Percentiles rank a stretch among this genome's conserved stretches.
These are phyloP conservation scores for Cosmorhoe ocellata DNA, from an alignment of 2,888 invertebrate genomes.

Conservation along the genomic window DNA sequence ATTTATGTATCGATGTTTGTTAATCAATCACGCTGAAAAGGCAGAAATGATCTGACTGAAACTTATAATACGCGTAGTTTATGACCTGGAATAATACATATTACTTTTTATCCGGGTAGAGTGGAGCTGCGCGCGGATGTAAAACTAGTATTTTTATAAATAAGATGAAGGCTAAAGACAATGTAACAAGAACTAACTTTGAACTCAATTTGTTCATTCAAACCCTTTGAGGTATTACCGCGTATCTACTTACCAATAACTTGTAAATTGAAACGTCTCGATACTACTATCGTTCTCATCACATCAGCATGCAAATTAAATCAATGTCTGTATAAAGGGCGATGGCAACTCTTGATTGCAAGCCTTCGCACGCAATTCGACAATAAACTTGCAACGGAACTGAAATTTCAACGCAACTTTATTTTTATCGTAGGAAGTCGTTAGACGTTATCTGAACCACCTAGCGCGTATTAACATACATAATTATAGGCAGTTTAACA, in stretches of 20 bases:
- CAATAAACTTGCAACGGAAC: conserved; percentile 80
- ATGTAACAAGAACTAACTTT: too few relatives aligned
- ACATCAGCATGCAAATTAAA: conserved; percentile 72
- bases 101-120: too few relatives aligned
- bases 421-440: conserved; percentile 81
- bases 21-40: too few relatives aligned
- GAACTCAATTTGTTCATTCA: conserved; percentile 11
- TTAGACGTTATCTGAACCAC: conserved; percentile 79
- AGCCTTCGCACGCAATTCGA: conserved; percentile 70
- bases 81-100: too few relatives aligned
- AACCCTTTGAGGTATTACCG: conserved; percentile 25
- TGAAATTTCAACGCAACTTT: conserved; percentile 81
- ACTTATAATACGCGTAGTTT: too few relatives aligned
- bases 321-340: conserved; percentile 79
- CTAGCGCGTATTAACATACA: conserved; percentile 79
- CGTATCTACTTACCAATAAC: conserved; percentile 27
- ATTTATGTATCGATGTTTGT: too few relatives aligned
- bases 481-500: conserved; percentile 79
- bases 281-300: conserved; percentile 50
- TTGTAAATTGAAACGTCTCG: conserved; percentile 48
- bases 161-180: too few relatives aligned
- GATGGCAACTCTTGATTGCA: conserved; percentile 70
- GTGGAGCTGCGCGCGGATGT: too few relatives aligned
- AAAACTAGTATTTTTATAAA: too few relatives aligned
- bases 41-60: too few relatives aligned